Base-by-base conservation (phyloP, 2,113 vertebrate genomes). In the Bos indicus region DNA sequence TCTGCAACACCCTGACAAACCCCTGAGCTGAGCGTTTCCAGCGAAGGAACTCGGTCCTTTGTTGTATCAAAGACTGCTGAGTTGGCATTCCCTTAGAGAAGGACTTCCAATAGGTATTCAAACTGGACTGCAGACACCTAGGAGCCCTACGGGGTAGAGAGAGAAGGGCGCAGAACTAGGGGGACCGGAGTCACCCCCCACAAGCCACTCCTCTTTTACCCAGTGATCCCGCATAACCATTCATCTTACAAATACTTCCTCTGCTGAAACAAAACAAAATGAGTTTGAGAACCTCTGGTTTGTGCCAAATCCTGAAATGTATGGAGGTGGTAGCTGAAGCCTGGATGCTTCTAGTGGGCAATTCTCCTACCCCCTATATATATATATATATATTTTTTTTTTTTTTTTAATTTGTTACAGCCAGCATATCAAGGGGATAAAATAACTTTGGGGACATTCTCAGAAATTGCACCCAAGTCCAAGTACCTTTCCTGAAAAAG, bases 261-360 rank as follows among this genome's bases (percentile, higher is more conserved):
- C 64, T 88, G 81, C 93, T 43, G 82, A 96, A 95, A 91, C 67
- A 89, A 94, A 95, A 90, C 90, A 89, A 97, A 94, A 93, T 0
- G 16, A 83, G 77, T 88, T 48, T 87, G 93, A 78, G 94, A 97
- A 92, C 19, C 54, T 91, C 60, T 28, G 82, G 88, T 60, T 85
- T 1, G 33, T 57, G 91, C 92, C 97, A 95, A 96, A 91, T 60
- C 67, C 67, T 97, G 81, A 46, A 51, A 91, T 95, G 71, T 94
- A 94, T 48, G 88, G 94, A 90, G 46, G 81, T 2, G 9, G 92
- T 40, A 60, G 83, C 80, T 46, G 64, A 92, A 91, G 67, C 28
- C 94, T 8, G 12, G 90, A 60, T 86, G 67, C 64, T 25, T 80
- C 85, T 40, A 25, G 8, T 0, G 19, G 84, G 92, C 81, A 59